Evolutionary conservation across 1,140 invertebrate species (phyloP), one percentile per base, ranked within the genome.

Genomic region (Microplitis demolitor): DNA sequence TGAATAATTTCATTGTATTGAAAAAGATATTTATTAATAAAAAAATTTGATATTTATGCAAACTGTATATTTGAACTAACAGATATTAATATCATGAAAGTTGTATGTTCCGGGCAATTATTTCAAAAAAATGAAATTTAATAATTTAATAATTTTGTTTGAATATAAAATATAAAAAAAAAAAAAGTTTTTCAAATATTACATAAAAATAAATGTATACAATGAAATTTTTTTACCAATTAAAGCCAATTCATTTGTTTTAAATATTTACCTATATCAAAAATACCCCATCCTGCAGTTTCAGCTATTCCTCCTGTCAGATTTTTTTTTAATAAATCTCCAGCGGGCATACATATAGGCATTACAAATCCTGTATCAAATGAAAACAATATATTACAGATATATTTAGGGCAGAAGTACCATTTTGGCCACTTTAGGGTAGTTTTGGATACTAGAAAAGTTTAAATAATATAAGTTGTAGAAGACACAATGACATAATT

Each of bases 331-430:
- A 80, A 53, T 33, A 82, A 76, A 56, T 72, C 73, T 39, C 79
- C 86, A 35, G 80, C 80, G 53, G 88, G 82, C 74, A 92, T 76
- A 69, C 91, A 92, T 69, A 92, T 90, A 3, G 91, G 91, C 61
- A 84, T 79, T 3, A 92, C 86, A 66, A 84, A 90, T 31, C 66
- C 84, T 89, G 76, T 45, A 76, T 69, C 11, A 11, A n/a, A 50
- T 60, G 5, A 60, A 34, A 60, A 13, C 11, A 45, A 60, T 35
- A 35, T 14, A 11, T 4, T 4, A 66, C 33, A 51, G 53, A 56
- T n/a, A 33, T 62, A 62, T 13, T 1, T n/a, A 24, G 51, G 31
- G n/a, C 1, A 33, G 24, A 13, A 14, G 11, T 33, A 56, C 56
- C 34, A 45, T 66, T 37, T 5, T 51, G 3, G 4, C n/a, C 24